Base-by-base conservation (phyloP, 2,797 vertebrate species). In the Periparus ater region DNA sequence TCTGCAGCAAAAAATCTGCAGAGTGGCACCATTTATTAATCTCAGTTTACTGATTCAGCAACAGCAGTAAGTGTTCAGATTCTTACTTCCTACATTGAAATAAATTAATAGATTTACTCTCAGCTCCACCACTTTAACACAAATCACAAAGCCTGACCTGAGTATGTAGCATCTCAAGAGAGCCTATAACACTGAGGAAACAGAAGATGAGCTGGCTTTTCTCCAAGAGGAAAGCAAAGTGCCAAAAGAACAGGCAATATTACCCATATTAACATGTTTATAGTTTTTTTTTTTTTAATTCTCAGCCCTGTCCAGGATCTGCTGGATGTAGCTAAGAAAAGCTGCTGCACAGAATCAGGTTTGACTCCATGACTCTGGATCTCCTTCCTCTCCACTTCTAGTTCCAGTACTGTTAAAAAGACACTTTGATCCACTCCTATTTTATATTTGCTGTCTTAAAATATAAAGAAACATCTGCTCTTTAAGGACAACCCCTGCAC, bases 51-150 rank as follows among this genome's bases (percentile, higher is more conserved):
- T 66, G 79, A 92, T 50, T 72, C 92, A 88, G 82, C 66, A 78
- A 68, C 32, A 66, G 50, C 66, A 85, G 29, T 23, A 71, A 96
- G 62, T 55, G n/a, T 45, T 85, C 54, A 32, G 23, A 85, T 86
- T 58, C 84, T 85, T 87, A 65, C 26, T 73, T 89, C 40, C 48
- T 85, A 66, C 21, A 14, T 3, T 42, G 48, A 92, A 94, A 79
- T 74, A 94, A 91, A 91, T 74, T 38, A 90, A 81, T 85, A 82
- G 77, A 89, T 82, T 82, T 91, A 82, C 55, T 89, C 81, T 78
- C 74, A 74, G 48, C 78, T 89, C 42, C 54, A 80, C 30, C 9
- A 45, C 75, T 84, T 72, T 11, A 88, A 82, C 48, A 85, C 67
- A 89, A 94, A 91, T 93, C 65, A 80, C 68, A 88, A 90, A 72